Percentiles rank a stretch among this genome's conserved stretches.
These are phyloP conservation scores for Antheraea mylitta DNA, from an alignment of 1,140 invertebrate species.

Conservation along the genomic window DNA sequence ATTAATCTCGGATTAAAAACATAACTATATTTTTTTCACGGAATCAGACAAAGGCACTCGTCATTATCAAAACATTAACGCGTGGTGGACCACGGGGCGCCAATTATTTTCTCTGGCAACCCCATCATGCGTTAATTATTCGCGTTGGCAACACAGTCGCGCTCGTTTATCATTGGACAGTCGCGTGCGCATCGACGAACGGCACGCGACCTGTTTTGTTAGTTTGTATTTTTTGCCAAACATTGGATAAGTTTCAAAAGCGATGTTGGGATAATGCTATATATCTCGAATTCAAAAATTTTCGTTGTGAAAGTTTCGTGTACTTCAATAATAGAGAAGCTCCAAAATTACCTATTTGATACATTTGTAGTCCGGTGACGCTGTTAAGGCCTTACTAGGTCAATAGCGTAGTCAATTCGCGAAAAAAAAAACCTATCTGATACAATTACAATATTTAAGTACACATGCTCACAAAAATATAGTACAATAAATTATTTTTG, in stretches of 20 bases:
- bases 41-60: slow-evolving; percentile 34
- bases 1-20: slow-evolving; percentile 67
- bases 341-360: no score
- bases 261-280: neutral
- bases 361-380: no score
- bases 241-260: neutral
- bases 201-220: slow-evolving; percentile 43
- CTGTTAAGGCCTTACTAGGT: no score
- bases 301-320: no score
- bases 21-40: slow-evolving; percentile 13
- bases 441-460: no score
- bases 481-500: no score
- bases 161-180: slow-evolving; percentile 49
- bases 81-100: slow-evolving; percentile 61
- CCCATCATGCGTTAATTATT: slow-evolving; percentile 53
- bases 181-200: slow-evolving; percentile 39
- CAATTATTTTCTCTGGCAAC: slow-evolving; percentile 70
- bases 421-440: no score
- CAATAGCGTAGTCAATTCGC: no score
- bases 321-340: no score
- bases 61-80: slow-evolving; percentile 73
- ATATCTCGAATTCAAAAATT: no score
- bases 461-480: no score
- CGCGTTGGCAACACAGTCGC: slow-evolving; percentile 55
- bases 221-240: neutral